Evolutionary conservation across 2,797 vertebrate genomes (phyloP).

Genomic region (Thripadectes ignobilis): DNA sequence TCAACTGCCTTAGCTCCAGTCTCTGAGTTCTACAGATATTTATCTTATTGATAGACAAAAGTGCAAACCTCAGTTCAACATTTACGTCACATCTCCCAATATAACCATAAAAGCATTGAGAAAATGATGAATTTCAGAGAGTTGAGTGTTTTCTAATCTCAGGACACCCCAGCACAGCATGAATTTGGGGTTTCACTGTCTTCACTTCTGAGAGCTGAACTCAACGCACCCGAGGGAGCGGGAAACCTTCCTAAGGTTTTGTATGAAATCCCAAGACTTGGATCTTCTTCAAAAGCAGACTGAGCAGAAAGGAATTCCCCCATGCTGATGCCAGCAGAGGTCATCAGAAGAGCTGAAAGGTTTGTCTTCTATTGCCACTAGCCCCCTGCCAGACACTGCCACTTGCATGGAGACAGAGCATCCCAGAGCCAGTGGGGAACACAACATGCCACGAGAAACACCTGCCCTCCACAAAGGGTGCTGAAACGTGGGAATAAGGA

Average conservation of each 20-base stretch:
- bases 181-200: background rate
- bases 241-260: constrained; percentile 13
- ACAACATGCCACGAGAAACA: background rate
- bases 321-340: constrained; percentile 60
- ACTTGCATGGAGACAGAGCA: fast-evolving
- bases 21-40: background rate
- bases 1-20: background rate
- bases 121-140: constrained; percentile 19
- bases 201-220: constrained; percentile 12
- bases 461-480: background rate
- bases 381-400: background rate
- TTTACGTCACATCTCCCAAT: background rate
- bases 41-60: background rate
- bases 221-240: background rate
- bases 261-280: constrained; percentile 19
- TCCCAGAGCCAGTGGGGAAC: background rate
- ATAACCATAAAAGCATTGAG: background rate
- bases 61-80: background rate
- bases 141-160: background rate
- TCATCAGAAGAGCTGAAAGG: constrained; percentile 55
- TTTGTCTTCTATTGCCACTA: constrained; percentile 41
- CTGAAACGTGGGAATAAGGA: background rate
- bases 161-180: background rate
- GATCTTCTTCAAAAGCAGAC: constrained; percentile 54
- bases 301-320: constrained; percentile 39